Evolutionary conservation across 2,113 vertebrate genomes (phyloP), one percentile per base, ranked within the genome.

Genomic region (Porphyrio hochstetteri): DNA sequence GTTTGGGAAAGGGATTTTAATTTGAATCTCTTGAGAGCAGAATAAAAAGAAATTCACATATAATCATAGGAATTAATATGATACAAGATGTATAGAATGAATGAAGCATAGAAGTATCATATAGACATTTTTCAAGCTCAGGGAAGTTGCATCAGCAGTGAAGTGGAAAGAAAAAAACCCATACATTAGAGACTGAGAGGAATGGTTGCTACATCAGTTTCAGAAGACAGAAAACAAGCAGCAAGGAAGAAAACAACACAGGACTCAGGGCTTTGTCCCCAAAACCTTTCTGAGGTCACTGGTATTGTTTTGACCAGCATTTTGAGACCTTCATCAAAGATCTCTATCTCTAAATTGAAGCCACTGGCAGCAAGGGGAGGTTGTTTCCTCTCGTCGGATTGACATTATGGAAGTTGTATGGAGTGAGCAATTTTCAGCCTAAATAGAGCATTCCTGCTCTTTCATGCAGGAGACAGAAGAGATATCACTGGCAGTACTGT

Each of bases 141-240:
- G n/a, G 53, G 21, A 57, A 74, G 24, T 3, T 44, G 16, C 31
- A 53, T 0, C 18, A 72, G 7, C 40, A 74, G 23, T 9, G n/a
- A 10, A 8, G 7, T 12, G 13, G 13, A 11, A 31, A 28, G 23
- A 18, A 48, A 86, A 64, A 33, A 0, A 1, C 4, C 6, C 10
- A 2, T 24, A n/a, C 0, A 0, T 42, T 38, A 52, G 9, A 70
- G 5, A 80, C 71, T 4, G 5, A 65, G 40, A 20, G 16, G 1
- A 56, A 29, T 56, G 6, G 0, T 11, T 67, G 15, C 67, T 42
- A 23, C 1, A 13, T 10, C 24, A n/a, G 15, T 60, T 94, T 79
- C 52, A 72, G 27, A 78, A 80, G 27, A 48, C 33, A 64, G 16
- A 67, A 75, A 48, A 64, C 10, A 69, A 40, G 1, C 25, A 33